phyloP scores from a whole-genome alignment of 2,888 invertebrate species.

The Drosophila mayaguana region DNA sequence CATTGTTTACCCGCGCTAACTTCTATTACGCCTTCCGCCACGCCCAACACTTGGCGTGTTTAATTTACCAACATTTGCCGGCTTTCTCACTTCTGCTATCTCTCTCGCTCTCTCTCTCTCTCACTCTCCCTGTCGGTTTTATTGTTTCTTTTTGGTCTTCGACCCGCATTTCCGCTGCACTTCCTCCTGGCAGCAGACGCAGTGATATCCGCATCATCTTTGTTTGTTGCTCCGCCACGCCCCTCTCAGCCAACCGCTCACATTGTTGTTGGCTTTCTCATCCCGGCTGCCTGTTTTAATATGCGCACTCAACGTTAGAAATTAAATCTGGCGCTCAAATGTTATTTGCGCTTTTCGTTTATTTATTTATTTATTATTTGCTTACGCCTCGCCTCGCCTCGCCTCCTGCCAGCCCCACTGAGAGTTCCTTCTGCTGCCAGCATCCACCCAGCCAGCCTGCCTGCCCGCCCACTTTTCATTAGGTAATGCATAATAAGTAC shows the following conservation, averaged over 20 bases:
- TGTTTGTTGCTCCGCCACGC: conserved; percentile 63
- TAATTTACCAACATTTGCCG: conserved; percentile 77
- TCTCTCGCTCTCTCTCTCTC: conserved; percentile 1
- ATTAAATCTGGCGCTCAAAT: conserved; percentile 83
- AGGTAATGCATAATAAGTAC: conserved; percentile 79
- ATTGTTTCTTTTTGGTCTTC: conserved; percentile 68
- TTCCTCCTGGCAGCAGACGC: conserved; percentile 49
- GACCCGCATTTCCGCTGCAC: conserved; percentile 77
- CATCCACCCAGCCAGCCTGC: neutral
- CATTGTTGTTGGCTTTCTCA: conserved; percentile 34
- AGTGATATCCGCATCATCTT: conserved; percentile 80
- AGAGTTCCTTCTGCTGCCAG: conserved; percentile 23
- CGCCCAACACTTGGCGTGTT: conserved; percentile 52
- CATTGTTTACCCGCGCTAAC: conserved; percentile 84
- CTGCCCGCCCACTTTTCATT: conserved; percentile 73
- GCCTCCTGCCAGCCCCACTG: conserved; percentile 8
- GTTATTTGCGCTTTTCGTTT: conserved; percentile 82
- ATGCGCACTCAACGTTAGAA: conserved; percentile 82
- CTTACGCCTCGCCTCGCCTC: conserved; percentile 54
- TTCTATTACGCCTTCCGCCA: conserved; percentile 75
- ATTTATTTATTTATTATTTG: conserved; percentile 81
- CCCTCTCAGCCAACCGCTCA: conserved; percentile 29
- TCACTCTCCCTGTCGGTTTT: conserved; percentile 33
- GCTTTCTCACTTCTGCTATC: conserved; percentile 10
- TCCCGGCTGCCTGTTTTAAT: conserved; percentile 69